Conservation (phyloP, 2,113 vertebrate genomes). For the Brachypodius melanocephalos region DNA sequence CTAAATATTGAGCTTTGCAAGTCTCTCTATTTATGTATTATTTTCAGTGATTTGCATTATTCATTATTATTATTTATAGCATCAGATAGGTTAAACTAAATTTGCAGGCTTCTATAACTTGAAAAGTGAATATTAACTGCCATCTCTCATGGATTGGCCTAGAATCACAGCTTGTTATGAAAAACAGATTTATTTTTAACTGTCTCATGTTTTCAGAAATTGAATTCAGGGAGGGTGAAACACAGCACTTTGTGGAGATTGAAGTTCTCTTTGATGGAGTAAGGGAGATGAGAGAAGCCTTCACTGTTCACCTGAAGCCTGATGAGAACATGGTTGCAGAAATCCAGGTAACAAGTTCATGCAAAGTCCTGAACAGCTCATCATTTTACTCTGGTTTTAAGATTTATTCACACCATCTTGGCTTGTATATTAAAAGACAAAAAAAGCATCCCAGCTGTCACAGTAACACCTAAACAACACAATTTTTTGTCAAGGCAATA, state of each 20-base stretch:
- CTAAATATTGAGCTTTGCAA: neutral
- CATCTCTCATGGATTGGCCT: neutral
- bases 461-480: neutral
- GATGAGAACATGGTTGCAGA: constrained; percentile 95
- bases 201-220: constrained; percentile 77
- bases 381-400: neutral
- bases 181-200: neutral
- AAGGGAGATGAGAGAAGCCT: constrained; percentile 92
- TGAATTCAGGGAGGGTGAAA: constrained; percentile 88
- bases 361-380: neutral
- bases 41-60: neutral
- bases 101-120: neutral
- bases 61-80: neutral
- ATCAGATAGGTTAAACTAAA: neutral
- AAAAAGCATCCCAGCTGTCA: neutral
- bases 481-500: neutral
- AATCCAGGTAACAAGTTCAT: constrained; percentile 79
- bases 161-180: neutral
- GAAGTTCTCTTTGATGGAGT: constrained; percentile 87
- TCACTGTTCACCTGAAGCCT: constrained; percentile 90
- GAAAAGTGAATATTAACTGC: neutral
- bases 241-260: constrained; percentile 83
- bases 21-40: neutral
- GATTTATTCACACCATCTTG: neutral
- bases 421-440: neutral